Percentiles rank a stretch among this genome's conserved stretches.
Evolutionary conservation across 2,797 vertebrate species (phyloP).

Genomic region (Enteromius trimaculatus): DNA sequence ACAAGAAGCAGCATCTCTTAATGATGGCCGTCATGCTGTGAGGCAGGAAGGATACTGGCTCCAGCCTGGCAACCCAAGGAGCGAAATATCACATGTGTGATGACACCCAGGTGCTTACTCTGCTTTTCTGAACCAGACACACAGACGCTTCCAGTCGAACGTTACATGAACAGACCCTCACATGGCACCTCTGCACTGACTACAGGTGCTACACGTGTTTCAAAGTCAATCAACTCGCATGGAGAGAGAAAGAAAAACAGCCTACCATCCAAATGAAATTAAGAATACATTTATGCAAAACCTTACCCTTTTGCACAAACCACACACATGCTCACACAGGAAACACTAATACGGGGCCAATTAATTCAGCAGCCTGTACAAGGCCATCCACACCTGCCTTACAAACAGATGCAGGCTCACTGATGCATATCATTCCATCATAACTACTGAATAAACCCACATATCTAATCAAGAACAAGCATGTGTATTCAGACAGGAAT

Average conservation of each 20-base stretch:
- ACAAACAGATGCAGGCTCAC: conserved; percentile 26
- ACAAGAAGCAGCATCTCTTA: conserved; percentile 54
- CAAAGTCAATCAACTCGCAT: conserved; percentile 17
- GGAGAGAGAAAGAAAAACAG: conserved; percentile 17
- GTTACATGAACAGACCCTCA: conserved; percentile 28
- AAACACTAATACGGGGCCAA: conserved; percentile 42
- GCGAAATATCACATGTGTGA: conserved; percentile 48
- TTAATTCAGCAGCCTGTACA: conserved; percentile 43
- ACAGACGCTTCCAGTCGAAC: conserved; percentile 1
- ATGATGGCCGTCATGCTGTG: conserved; percentile 54
- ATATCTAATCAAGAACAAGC: conserved; percentile 15
- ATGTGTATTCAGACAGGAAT: conserved; percentile 9
- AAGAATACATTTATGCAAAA: conserved; percentile 17
- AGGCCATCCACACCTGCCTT: conserved; percentile 43
- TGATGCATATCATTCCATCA: conserved; percentile 33
- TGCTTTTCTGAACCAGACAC: conserved; percentile 15
- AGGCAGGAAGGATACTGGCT: conserved; percentile 52
- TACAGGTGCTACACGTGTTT: conserved; percentile 38
- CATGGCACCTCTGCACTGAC: conserved; percentile 26
- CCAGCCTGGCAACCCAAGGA: conserved; percentile 49
- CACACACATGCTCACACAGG: conserved; percentile 30
- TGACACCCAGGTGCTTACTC: conserved; percentile 33
- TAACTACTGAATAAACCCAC: conserved; percentile 30
- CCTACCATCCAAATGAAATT: not conserved
- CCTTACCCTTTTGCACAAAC: conserved; percentile 10